Percentiles rank a stretch among this genome's conserved stretches.
phyloP scores from a whole-genome alignment of 2,113 vertebrate species.

The Numenius arquata region DNA sequence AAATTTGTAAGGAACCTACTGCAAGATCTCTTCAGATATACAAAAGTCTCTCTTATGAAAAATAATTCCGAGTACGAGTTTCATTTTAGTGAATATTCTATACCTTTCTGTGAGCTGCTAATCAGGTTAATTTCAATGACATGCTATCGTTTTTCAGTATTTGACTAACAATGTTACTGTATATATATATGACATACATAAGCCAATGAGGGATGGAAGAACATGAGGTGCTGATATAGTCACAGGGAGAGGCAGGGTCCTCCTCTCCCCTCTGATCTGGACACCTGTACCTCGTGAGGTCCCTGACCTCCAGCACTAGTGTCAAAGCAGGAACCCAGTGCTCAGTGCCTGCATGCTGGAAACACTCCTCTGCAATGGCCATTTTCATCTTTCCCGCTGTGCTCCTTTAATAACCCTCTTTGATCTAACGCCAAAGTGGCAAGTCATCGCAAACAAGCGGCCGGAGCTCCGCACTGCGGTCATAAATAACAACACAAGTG shows the following conservation, averaged over 20 bases:
- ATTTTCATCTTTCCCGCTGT: background rate
- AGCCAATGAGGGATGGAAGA: background rate
- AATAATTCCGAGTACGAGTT: background rate
- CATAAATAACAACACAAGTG: background rate
- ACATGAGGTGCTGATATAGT: background rate
- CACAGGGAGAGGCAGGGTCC: background rate
- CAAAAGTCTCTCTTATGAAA: background rate
- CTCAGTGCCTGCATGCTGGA: background rate
- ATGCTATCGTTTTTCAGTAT: background rate
- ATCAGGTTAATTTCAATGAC: background rate
- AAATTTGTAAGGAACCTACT: background rate
- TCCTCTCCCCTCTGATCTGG: background rate
- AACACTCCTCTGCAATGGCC: background rate
- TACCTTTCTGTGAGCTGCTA: background rate
- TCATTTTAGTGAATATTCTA: background rate
- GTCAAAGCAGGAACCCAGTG: fast-evolving
- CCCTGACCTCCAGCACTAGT: background rate
- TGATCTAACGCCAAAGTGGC: background rate
- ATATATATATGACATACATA: background rate
- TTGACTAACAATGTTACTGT: background rate
- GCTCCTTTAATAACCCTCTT: background rate
- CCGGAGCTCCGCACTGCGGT: background rate
- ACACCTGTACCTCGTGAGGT: background rate
- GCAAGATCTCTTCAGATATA: background rate
- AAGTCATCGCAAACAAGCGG: background rate